Conservation (phyloP, 2,797 vertebrate genomes). For the Propithecus perrieri region DNA sequence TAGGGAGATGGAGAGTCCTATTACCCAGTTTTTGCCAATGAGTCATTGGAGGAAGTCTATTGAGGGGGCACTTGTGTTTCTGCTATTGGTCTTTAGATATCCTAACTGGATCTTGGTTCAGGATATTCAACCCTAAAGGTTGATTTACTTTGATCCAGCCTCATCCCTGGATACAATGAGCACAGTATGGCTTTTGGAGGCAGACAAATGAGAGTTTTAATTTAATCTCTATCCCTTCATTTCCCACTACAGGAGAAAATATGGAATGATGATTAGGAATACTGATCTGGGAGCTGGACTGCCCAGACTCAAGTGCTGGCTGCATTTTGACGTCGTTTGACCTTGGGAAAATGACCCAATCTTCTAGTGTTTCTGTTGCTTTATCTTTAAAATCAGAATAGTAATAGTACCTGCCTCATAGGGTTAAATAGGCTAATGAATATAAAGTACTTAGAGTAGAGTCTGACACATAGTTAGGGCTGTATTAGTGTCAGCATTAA, state of each 20-base stretch:
- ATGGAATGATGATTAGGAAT: not conserved
- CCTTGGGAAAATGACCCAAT: not conserved
- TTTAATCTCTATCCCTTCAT: not conserved
- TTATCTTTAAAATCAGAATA: not conserved
- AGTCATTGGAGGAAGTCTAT: not conserved
- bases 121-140: not conserved
- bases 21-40: not conserved
- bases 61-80: not conserved
- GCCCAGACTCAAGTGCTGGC: not conserved
- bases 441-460: not conserved
- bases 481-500: not conserved
- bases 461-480: not conserved
- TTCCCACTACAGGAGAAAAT: not conserved
- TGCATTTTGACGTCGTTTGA: constrained; percentile 21
- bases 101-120: not conserved
- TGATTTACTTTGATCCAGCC: not conserved
- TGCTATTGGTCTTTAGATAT: not conserved
- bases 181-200: not conserved
- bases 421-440: not conserved
- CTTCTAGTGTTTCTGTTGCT: not conserved
- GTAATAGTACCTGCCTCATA: not conserved
- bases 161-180: not conserved
- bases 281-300: not conserved
- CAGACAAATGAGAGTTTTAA: not conserved
- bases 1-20: not conserved